Evolutionary conservation across 2,113 vertebrate genomes (phyloP), one percentile per base, ranked within the genome.

Genomic region (Petroica traversi): DNA sequence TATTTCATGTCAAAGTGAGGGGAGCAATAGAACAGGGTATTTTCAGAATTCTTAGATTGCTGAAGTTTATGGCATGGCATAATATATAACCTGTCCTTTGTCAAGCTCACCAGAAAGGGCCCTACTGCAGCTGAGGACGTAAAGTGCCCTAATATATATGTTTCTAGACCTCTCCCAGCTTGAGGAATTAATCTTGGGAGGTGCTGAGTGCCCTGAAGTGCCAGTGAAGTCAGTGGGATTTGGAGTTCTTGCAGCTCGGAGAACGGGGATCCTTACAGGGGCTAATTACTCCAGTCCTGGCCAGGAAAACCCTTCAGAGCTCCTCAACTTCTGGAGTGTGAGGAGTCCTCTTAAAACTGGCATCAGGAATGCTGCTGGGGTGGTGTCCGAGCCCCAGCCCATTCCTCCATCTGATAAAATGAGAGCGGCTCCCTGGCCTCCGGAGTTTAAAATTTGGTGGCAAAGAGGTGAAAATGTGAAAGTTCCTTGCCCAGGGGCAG

Each of bases 1-100:
- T 98, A 98, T 98, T 98, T 98, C 98, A 98, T 97, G 97, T 97
- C 97, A 97, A 91, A 91, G 88, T 17, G 18, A 86, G 93, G 92
- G 85, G 93, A 92, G 93, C 95, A 95, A 97, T 95, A 97, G 97
- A 73, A 92, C 13, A 0, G 79, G 88, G 82, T 96, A 97, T 96
- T 96, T 96, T 97, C 92, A 95, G 94, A 96, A 95, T 95, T 96
- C 95, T 93, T 88, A 94, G 95, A 88, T 97, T 94, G 93, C 95
- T 88, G 86, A 58, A 94, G 85, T 97, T 97, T 97, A 96, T 94
- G 93, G 91, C 75, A 89, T 12, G 4, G 93, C 13, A 5, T 88
- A 95, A 94, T 93, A 93, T 86, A 97, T 96, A 96, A 94, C 96
- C 97, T 97, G 96, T 72, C 96, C 96, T 97, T 97, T 97, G 97